phyloP scores from a whole-genome alignment of 2,888 invertebrate genomes.

The Nomada ferruginata region DNA sequence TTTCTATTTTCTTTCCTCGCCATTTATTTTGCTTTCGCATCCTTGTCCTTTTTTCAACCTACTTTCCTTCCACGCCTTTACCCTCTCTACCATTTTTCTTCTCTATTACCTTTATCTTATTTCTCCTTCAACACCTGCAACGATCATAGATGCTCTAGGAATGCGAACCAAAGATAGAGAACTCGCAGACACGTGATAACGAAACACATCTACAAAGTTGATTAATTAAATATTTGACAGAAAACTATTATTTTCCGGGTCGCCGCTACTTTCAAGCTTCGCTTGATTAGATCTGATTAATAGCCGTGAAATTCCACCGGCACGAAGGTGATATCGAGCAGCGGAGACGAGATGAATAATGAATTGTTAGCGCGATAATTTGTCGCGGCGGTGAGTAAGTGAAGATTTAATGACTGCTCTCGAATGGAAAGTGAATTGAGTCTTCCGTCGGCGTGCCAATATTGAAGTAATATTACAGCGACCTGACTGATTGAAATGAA shows the following conservation, averaged over 20 bases:
- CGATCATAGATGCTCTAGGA: too few relatives aligned
- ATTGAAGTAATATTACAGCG: neutral
- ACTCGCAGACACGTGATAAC: neutral
- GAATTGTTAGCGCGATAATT: constrained; percentile 43
- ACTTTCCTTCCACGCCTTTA: neutral
- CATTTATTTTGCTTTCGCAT: neutral
- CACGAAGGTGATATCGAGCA: constrained; percentile 27
- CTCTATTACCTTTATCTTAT: neutral
- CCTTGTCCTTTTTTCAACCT: too few relatives aligned
- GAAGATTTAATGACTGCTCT: constrained; percentile 19
- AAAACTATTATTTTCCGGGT: constrained; percentile 22
- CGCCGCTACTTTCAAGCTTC: constrained; percentile 7
- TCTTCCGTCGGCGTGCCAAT: neutral
- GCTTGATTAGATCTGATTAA: constrained; percentile 48
- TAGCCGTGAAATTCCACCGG: constrained; percentile 44
- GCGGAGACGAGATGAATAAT: constrained; percentile 36
- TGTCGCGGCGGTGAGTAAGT: constrained; percentile 17
- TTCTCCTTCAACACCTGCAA: too few relatives aligned
- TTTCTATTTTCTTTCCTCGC: neutral
- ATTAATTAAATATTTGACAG: constrained; percentile 52
- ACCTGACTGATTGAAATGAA: too few relatives aligned
- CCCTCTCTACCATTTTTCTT: neutral
- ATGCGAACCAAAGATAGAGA: too few relatives aligned
- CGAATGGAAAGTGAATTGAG: neutral
- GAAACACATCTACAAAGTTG: constrained; percentile 9